phyloP scores from a whole-genome alignment of 2,113 vertebrate genomes.

The Pycnonotus jocosus region DNA sequence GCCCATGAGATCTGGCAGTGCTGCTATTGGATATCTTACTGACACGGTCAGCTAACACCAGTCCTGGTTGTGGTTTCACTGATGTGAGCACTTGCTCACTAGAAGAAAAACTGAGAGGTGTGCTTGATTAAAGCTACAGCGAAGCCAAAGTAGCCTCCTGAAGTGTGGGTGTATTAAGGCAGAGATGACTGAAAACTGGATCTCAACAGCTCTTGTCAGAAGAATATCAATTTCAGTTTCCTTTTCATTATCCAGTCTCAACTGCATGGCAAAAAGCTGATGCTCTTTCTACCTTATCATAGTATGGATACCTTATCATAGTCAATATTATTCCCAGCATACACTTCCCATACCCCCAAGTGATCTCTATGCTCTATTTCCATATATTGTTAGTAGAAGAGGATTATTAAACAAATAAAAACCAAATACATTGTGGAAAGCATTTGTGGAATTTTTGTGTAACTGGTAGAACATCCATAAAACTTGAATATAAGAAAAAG shows the following conservation, averaged over 20 bases:
- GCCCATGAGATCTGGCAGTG: accelerated
- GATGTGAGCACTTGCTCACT: not conserved
- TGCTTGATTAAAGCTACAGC: not conserved
- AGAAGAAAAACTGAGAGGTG: not conserved
- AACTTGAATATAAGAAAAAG: not conserved
- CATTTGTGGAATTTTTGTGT: not conserved
- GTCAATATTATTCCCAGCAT: not conserved
- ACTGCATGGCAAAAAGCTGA: not conserved
- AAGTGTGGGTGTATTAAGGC: not conserved
- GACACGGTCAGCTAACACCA: accelerated
- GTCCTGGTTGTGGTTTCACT: not conserved
- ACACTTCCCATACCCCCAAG: accelerated
- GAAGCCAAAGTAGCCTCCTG: not conserved
- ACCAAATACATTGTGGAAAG: accelerated
- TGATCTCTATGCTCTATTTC: not conserved
- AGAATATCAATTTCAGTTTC: not conserved
- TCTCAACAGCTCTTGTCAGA: not conserved
- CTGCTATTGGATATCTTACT: not conserved
- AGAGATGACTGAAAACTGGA: not conserved
- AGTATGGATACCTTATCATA: not conserved
- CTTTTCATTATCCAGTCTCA: not conserved
- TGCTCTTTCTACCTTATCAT: not conserved
- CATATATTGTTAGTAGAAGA: not conserved
- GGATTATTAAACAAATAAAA: not conserved
- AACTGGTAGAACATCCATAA: not conserved